Conservation (phyloP, 2,113 vertebrate species). For the Psephotus haematonotus region DNA sequence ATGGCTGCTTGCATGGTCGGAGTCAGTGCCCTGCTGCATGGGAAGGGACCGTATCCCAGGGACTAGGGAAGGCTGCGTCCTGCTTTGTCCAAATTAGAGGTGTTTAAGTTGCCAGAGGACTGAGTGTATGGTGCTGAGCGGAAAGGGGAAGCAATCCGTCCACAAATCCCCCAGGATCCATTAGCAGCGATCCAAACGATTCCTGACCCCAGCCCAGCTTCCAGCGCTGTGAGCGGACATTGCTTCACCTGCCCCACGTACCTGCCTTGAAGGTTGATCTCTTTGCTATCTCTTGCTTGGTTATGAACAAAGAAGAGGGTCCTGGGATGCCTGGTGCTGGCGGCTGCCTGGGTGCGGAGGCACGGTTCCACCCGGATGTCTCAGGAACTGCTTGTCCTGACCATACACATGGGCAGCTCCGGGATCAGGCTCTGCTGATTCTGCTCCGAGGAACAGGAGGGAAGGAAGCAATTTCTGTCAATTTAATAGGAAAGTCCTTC, state of each 20-base stretch:
- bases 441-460: neutral
- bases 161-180: neutral
- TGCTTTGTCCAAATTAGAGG: neutral
- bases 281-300: neutral
- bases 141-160: neutral
- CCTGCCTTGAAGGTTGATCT: neutral
- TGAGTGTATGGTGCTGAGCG: neutral
- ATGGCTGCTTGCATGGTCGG: neutral
- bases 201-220: neutral
- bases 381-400: neutral
- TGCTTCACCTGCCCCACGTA: neutral
- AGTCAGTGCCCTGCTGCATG: neutral
- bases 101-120: neutral
- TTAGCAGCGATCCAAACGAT: neutral
- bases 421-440: slow-evolving; percentile 6
- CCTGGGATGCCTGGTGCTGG: accelerated
- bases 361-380: accelerated
- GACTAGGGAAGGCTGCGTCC: neutral
- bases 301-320: neutral
- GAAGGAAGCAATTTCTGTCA: slow-evolving; percentile 61
- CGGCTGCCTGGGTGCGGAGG: neutral
- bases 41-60: neutral
- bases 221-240: neutral
- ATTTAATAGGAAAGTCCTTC: slow-evolving; percentile 60
- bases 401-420: neutral